These are phyloP conservation scores for Halcyon badia DNA, from an alignment of 2,797 vertebrate species.

Conservation along the genomic window DNA sequence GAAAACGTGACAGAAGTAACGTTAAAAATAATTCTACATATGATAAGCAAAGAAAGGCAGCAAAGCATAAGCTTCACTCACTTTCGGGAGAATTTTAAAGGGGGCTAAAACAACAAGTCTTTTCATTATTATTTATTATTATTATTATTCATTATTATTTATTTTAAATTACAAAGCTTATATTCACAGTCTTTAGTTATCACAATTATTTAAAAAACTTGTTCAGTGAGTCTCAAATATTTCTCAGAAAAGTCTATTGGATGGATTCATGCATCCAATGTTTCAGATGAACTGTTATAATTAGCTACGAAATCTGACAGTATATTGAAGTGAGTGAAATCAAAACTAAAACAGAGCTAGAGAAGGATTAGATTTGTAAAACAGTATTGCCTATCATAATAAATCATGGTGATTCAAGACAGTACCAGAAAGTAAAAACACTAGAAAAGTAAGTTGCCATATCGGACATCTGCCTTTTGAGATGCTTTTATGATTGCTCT, in stretches of 20 bases:
- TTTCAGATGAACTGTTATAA: not conserved
- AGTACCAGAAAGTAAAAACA: not conserved
- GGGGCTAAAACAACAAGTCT: not conserved
- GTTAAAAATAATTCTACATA: not conserved
- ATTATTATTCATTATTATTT: not conserved
- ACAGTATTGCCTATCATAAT: not conserved
- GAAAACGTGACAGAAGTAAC: not conserved
- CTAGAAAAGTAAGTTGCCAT: not conserved
- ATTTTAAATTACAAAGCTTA: not conserved
- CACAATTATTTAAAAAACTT: not conserved
- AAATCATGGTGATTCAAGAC: not conserved
- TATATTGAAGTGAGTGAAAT: not conserved
- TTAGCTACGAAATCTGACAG: not conserved
- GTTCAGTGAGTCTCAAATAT: not conserved
- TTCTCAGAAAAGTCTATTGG: not conserved
- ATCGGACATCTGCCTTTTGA: not conserved
- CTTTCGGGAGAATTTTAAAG: not conserved
- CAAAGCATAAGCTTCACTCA: not conserved
- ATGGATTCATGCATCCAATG: not conserved
- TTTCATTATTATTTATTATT: not conserved
- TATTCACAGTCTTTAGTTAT: not conserved
- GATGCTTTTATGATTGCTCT: not conserved
- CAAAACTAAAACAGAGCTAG: not conserved
- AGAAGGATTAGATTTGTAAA: not conserved
- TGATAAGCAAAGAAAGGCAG: not conserved